Conservation (phyloP, 2,888 invertebrate genomes). For the Flexamia atlantica region DNA sequence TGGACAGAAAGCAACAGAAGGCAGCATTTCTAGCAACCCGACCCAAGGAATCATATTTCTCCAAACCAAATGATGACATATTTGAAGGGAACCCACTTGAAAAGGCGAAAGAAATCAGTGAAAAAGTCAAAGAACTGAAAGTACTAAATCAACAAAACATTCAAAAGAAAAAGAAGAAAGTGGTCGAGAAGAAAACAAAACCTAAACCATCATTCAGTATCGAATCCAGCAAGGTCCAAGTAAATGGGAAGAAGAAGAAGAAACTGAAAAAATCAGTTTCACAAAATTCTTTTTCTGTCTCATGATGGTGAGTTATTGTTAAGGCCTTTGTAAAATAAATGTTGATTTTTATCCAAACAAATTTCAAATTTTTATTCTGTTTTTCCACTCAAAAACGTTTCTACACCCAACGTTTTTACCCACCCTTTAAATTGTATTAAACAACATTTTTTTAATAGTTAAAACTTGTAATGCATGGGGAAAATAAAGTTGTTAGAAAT, state of each 20-base stretch:
- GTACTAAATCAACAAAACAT: neutral
- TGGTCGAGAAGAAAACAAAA: neutral
- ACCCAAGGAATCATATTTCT: constrained; percentile 85
- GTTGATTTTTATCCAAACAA: neutral
- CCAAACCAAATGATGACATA: constrained; percentile 86
- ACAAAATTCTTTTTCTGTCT: constrained; percentile 32
- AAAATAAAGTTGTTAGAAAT: neutral
- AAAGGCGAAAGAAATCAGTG: constrained; percentile 77
- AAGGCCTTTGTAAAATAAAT: constrained; percentile 15
- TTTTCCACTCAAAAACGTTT: too few relatives aligned
- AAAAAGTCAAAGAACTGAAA: constrained; percentile 66
- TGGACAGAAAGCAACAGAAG: constrained; percentile 89
- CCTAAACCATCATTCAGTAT: neutral
- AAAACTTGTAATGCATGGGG: too few relatives aligned
- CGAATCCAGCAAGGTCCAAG: constrained; percentile 1
- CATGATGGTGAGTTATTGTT: constrained; percentile 12
- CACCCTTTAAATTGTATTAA: too few relatives aligned
- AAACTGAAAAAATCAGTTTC: constrained; percentile 27
- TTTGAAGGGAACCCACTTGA: constrained; percentile 82
- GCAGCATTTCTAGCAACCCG: constrained; percentile 84
- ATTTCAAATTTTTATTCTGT: too few relatives aligned
- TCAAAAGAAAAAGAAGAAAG: neutral
- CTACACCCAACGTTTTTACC: too few relatives aligned
- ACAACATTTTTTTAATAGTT: too few relatives aligned
- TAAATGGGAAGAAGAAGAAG: constrained; percentile 31